These are phyloP conservation scores for Cheiracanthium punctorium DNA, from an alignment of 2,888 invertebrate species.

Conservation along the genomic window DNA sequence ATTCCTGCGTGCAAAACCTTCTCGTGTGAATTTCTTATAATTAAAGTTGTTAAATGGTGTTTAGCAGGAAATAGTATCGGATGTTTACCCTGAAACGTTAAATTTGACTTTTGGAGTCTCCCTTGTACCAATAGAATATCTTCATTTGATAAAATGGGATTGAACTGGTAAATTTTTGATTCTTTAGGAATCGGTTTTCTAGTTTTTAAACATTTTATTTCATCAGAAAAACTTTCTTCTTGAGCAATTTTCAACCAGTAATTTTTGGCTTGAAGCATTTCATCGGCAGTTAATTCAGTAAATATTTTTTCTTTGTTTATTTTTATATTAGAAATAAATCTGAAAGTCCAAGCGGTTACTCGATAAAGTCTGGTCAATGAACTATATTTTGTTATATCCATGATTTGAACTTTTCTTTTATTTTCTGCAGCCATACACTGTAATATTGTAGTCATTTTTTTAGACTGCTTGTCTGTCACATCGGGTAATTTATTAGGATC, in stretches of 20 bases:
- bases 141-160: neutral
- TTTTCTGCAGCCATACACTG: no score
- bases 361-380: neutral
- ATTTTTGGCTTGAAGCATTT: neutral
- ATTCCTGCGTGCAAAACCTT: no score
- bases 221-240: neutral
- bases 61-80: no score
- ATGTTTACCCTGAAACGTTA: neutral
- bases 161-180: neutral
- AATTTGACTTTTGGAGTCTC: neutral
- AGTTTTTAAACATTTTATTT: neutral
- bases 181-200: neutral
- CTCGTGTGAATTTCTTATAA: no score
- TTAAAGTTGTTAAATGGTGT: no score
- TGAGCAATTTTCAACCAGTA: neutral
- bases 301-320: neutral
- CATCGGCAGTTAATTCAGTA: neutral
- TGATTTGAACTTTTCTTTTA: no score
- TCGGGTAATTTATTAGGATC: neutral
- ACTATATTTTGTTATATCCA: no score
- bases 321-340: neutral
- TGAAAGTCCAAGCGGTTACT: neutral
- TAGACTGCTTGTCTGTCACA: neutral
- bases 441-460: no score
- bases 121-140: neutral